These are phyloP conservation scores for Emys orbicularis DNA, from an alignment of 2,797 vertebrate species.

Conservation along the genomic window DNA sequence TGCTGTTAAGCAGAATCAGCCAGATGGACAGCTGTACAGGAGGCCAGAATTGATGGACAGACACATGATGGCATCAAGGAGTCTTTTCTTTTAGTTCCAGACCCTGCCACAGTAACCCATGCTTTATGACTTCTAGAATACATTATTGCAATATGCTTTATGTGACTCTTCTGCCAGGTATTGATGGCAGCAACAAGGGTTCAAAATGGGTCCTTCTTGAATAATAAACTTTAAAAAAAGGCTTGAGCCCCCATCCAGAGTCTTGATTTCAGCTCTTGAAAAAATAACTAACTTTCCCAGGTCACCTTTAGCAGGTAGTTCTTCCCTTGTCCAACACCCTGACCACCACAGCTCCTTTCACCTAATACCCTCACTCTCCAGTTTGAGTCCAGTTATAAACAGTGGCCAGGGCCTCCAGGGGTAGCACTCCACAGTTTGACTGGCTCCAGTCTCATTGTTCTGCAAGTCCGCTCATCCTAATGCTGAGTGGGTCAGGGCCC, in stretches of 20 bases:
- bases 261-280: too few relatives aligned
- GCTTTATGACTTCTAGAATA: neutral
- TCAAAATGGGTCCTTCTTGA: neutral
- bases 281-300: too few relatives aligned
- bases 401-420: too few relatives aligned
- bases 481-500: too few relatives aligned
- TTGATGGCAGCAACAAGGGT: neutral
- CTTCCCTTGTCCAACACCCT: too few relatives aligned
- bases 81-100: neutral
- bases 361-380: too few relatives aligned
- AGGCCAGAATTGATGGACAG: neutral
- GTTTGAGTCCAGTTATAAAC: too few relatives aligned
- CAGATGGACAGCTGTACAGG: neutral
- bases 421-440: too few relatives aligned
- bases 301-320: too few relatives aligned
- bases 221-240: neutral
- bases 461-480: too few relatives aligned
- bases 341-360: too few relatives aligned
- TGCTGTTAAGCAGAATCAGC: neutral
- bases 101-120: neutral
- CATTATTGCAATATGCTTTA: neutral
- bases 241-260: neutral
- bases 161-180: neutral
- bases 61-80: neutral
- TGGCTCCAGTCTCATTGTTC: too few relatives aligned